These are phyloP conservation scores for Brachypteracias leptosomus DNA, from an alignment of 2,113 vertebrate species.

Conservation along the genomic window DNA sequence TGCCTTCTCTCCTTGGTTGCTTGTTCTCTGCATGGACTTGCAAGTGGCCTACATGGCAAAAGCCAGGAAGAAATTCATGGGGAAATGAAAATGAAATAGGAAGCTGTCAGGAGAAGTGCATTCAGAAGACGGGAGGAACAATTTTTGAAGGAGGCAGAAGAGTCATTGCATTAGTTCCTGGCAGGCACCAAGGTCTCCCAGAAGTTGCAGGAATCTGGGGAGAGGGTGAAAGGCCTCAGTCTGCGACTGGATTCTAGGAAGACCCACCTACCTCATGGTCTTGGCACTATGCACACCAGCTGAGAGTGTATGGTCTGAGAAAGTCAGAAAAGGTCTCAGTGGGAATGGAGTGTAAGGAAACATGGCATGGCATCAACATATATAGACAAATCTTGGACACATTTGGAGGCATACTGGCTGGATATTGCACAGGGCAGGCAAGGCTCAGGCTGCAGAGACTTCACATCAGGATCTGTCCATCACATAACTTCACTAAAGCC, in stretches of 20 bases:
- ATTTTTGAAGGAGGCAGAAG: background rate
- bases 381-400: background rate
- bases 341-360: background rate
- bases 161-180: background rate
- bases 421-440: background rate
- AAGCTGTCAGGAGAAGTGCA: background rate
- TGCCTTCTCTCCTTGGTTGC: background rate
- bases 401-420: background rate
- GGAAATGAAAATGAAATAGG: background rate
- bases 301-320: background rate
- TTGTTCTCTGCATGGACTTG: background rate
- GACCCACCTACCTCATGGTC: background rate
- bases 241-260: background rate
- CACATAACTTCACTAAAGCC: background rate
- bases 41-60: background rate
- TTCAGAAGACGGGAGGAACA: background rate
- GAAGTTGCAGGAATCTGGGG: background rate
- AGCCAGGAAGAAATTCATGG: background rate
- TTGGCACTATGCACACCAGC: background rate
- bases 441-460: background rate
- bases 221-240: background rate
- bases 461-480: rapidly evolving
- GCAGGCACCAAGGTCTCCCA: background rate
- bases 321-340: background rate
- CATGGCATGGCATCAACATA: background rate